A percentile compares a stretch with the other conserved stretches of the same genome.
These are phyloP conservation scores for Centrocercus urophasianus DNA, from an alignment of 2,113 vertebrate species.

Conservation along the genomic window DNA sequence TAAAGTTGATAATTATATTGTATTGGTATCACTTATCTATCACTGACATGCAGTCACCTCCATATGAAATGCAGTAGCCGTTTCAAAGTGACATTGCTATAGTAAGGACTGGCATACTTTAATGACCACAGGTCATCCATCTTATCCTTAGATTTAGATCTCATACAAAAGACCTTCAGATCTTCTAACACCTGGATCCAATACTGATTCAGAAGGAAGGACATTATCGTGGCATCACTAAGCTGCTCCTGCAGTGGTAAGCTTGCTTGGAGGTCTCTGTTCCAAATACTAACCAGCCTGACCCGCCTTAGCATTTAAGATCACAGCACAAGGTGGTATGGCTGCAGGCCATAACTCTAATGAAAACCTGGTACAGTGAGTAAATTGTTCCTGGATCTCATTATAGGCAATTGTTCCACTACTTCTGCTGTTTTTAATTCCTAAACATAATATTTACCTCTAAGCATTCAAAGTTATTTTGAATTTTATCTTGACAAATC, in stretches of 20 bases:
- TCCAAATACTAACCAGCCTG: slow-evolving; percentile 58
- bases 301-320: slow-evolving; percentile 38
- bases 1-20: not conserved
- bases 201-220: slow-evolving; percentile 33
- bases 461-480: slow-evolving; percentile 69
- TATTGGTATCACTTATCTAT: not conserved
- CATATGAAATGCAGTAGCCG: not conserved
- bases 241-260: slow-evolving; percentile 18
- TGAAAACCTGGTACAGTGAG: slow-evolving; percentile 69
- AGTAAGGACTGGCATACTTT: not conserved
- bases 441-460: slow-evolving; percentile 65
- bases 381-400: slow-evolving; percentile 72
- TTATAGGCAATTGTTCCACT: slow-evolving; percentile 62
- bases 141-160: not conserved
- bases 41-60: not conserved
- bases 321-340: slow-evolving; percentile 67
- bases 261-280: slow-evolving; percentile 61
- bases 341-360: slow-evolving; percentile 71
- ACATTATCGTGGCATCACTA: slow-evolving; percentile 30
- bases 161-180: not conserved
- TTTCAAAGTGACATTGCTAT: not conserved
- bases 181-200: slow-evolving; percentile 40
- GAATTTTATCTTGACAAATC: slow-evolving; percentile 71
- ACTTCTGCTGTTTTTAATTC: slow-evolving; percentile 58
- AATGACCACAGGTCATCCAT: not conserved